These are phyloP conservation scores for Folsomia candida DNA, from an alignment of 2,888 invertebrate genomes.

Conservation along the genomic window DNA sequence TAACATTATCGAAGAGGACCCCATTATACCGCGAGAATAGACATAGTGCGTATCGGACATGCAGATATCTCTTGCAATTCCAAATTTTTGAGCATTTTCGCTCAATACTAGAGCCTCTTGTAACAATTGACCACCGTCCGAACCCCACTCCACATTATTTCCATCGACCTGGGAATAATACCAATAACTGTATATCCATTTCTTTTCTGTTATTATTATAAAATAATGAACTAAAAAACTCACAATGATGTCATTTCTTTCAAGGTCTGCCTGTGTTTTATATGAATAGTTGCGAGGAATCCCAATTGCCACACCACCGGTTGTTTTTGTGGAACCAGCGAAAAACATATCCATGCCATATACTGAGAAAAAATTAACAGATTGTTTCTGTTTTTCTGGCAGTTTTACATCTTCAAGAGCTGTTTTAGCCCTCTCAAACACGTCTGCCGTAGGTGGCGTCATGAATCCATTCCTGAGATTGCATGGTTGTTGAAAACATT, in stretches of 20 bases:
- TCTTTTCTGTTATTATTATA: not conserved
- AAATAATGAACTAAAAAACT: not conserved
- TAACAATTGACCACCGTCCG: conserved; percentile 64
- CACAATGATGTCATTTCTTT: conserved; percentile 52
- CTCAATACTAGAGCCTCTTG: conserved; percentile 69
- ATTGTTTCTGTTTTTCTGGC: conserved; percentile 56
- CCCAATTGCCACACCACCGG: conserved; percentile 68
- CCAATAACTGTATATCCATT: conserved; percentile 4
- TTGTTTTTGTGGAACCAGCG: conserved; percentile 61
- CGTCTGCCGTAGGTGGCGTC: conserved; percentile 59
- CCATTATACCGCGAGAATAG: conserved; percentile 61
- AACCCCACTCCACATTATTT: conserved; percentile 65
- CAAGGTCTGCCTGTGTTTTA: conserved; percentile 59
- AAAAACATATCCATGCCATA: conserved; percentile 71
- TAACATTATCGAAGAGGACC: conserved; percentile 57
- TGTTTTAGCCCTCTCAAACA: conserved; percentile 59
- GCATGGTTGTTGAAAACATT: too few relatives aligned
- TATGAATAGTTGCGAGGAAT: conserved; percentile 71
- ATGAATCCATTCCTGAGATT: conserved; percentile 58
- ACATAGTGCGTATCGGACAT: conserved; percentile 63
- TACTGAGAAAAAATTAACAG: conserved; percentile 67
- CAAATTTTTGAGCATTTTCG: conserved; percentile 76
- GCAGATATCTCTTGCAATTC: conserved; percentile 71
- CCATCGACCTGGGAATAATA: conserved; percentile 61
- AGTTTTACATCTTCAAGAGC: conserved; percentile 65